These are phyloP conservation scores for Ianthella basta DNA, from an alignment of 37 sponge, comb jelly and placozoan species.

Conservation along the genomic window DNA sequence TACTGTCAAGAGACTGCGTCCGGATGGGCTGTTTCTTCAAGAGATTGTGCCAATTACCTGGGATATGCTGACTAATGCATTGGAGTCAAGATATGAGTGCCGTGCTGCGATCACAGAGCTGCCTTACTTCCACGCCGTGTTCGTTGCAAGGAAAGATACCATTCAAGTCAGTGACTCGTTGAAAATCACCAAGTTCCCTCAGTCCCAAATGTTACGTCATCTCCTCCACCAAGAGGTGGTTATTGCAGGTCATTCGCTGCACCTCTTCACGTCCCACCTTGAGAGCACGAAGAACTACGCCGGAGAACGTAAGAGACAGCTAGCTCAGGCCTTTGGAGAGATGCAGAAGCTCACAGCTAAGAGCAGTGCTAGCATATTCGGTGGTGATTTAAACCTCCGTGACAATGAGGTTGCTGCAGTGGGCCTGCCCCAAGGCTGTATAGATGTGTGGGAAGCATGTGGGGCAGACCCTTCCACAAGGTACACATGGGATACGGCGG, in stretches of 20 bases:
- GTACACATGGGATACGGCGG: slow-evolving; percentile 73
- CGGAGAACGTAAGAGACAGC: slow-evolving; percentile 54
- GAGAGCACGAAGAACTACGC: slow-evolving; percentile 68
- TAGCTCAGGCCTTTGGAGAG: slow-evolving; percentile 25
- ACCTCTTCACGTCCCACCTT: slow-evolving; percentile 69
- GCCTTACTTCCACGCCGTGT: slow-evolving; percentile 44
- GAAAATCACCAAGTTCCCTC: slow-evolving; percentile 31
- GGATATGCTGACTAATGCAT: background rate
- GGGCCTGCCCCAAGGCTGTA: slow-evolving; percentile 40
- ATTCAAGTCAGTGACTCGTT: background rate
- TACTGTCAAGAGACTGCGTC: slow-evolving; percentile 29
- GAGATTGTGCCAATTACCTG: slow-evolving; percentile 54
- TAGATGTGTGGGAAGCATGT: slow-evolving; percentile 80
- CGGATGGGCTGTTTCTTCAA: slow-evolving; percentile 73
- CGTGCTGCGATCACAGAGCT: background rate
- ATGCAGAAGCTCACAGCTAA: slow-evolving; percentile 11
- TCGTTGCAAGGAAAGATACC: slow-evolving; percentile 41
- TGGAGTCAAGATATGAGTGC: slow-evolving; percentile 39
- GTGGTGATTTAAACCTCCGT: slow-evolving; percentile 76
- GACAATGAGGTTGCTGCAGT: slow-evolving; percentile 62
- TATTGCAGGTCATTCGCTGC: slow-evolving; percentile 37
- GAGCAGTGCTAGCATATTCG: slow-evolving; percentile 56
- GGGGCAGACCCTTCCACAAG: slow-evolving; percentile 39
- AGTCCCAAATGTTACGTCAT: slow-evolving; percentile 69
- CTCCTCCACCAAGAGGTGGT: slow-evolving; percentile 47